Evolutionary conservation across 2,888 invertebrate genomes (phyloP).

Genomic region (Oxytorus armatus): DNA sequence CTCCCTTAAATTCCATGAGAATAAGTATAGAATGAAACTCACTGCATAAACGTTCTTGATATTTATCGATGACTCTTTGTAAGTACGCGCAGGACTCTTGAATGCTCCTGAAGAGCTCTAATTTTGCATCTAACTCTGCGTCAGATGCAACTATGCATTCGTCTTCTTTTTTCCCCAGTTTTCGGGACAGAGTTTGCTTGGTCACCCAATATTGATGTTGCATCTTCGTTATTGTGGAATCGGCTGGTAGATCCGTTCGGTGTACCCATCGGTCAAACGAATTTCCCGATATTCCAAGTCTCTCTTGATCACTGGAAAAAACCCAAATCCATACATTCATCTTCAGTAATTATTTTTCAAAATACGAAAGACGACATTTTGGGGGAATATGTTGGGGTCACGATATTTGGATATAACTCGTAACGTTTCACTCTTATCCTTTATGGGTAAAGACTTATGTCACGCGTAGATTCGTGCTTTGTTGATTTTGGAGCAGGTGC

Average conservation of each 20-base stretch:
- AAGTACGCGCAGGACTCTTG: conserved; percentile 95
- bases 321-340: no score
- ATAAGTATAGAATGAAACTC: conserved; percentile 75
- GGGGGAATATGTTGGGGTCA: no score
- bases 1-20: no score
- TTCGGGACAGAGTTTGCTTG: conserved; percentile 96
- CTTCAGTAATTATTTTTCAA: no score
- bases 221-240: conserved; percentile 88
- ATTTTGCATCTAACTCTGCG: conserved; percentile 97
- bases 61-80: conserved; percentile 95
- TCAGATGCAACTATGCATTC: conserved; percentile 98
- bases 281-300: conserved; percentile 80
- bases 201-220: conserved; percentile 99
- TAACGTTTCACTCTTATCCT: no score
- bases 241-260: conserved; percentile 82
- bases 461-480: no score
- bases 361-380: no score
- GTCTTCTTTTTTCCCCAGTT: conserved; percentile 98
- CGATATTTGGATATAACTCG: no score
- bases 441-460: no score
- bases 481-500: no score
- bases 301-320: conserved; percentile 76
- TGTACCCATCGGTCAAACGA: conserved; percentile 86
- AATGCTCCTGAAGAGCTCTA: conserved; percentile 96
- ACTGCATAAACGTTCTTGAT: conserved; percentile 96